Evolutionary conservation across 1,140 invertebrate genomes (phyloP).

Genomic region (Diprion similis): DNA sequence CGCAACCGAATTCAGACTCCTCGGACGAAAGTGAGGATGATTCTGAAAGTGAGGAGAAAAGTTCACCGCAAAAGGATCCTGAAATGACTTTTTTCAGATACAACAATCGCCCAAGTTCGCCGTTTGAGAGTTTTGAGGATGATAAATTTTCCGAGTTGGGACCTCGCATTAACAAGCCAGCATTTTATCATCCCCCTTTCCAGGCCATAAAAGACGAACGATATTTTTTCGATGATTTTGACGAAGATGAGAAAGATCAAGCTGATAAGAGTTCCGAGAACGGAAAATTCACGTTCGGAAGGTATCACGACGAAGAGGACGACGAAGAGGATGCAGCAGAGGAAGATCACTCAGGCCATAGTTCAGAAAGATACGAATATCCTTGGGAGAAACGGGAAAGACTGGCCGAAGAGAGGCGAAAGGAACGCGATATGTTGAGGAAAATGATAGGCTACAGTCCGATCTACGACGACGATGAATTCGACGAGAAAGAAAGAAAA

Average conservation of each 20-base stretch:
- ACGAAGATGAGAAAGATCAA: conserved; percentile 23
- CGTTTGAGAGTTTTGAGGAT: conserved; percentile 48
- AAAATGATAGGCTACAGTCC: conserved; percentile 8
- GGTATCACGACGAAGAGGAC: conserved; percentile 35
- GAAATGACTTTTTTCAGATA: conserved; percentile 34
- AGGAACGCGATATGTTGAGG: conserved; percentile 16
- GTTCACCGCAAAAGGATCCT: conserved; percentile 11
- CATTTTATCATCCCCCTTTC: conserved; percentile 50
- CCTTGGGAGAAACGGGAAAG: conserved; percentile 50
- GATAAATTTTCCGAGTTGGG: conserved; percentile 46
- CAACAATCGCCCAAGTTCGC: conserved; percentile 43
- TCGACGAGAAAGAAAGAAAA: conserved; percentile 26
- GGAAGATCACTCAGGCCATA: conserved; percentile 22
- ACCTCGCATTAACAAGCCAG: conserved; percentile 49
- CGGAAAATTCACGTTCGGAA: conserved; percentile 44
- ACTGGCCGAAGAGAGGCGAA: conserved; percentile 21
- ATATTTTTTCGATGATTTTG: conserved; percentile 29
- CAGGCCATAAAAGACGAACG: conserved; percentile 16
- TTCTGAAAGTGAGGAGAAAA: conserved; percentile 4
- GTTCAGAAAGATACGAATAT: conserved; percentile 37
- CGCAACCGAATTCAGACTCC: background rate
- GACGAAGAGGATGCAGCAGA: conserved; percentile 18
- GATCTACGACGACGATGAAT: conserved; percentile 27
- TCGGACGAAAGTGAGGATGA: conserved; percentile 9
- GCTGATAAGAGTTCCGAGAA: conserved; percentile 27